Base-by-base conservation (phyloP, 2,797 vertebrate genomes). In the Limnodromus scolopaceus region DNA sequence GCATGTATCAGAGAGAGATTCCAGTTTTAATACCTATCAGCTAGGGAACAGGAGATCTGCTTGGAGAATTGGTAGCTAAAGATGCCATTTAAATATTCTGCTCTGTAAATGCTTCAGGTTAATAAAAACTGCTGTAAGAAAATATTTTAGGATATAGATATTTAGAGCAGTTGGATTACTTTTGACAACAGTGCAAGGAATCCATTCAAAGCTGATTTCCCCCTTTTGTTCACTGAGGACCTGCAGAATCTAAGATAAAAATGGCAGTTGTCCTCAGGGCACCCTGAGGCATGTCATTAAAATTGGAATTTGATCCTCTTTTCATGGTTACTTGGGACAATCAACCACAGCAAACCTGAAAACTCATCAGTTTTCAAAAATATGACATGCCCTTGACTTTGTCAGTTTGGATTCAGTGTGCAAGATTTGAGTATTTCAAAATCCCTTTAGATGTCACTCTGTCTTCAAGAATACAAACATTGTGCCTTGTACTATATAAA, bases 391-490 rank as follows among this genome's bases (percentile, higher is more conserved):
- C 99, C 99, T 99, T 99, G 98, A 99, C 98, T 99, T 98, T 99
- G 98, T 98, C 98, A 97, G 97, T 96, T 96, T 96, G 97, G 94
- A 96, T 97, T 97, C 94, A 92, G 77, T 88, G 78, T 75, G 97
- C 94, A 95, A 90, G 95, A 34, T 71, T 95, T 71, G 96, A 98
- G 96, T 98, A 90, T 98, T 98, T 97, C 98, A 98, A 98, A 98
- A 98, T 99, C 99, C 99, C 99, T 99, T 99, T 99, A 99, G 99
- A 99, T 99, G 99, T 99, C 99, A 99, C 99, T 99, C 98, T 99
- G 99, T 98, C 99, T 99, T 99, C 99, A 99, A 98, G 98, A 99
- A 99, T 99, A 97, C 94, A 79, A 71, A 63, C 69, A 34, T 78
- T 83, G 61, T 96, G 61, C 78, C 89, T 90, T 75, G 61, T 54